Evolutionary conservation across 2,888 invertebrate genomes (phyloP).

Genomic region (Ochlodes sylvanus): DNA sequence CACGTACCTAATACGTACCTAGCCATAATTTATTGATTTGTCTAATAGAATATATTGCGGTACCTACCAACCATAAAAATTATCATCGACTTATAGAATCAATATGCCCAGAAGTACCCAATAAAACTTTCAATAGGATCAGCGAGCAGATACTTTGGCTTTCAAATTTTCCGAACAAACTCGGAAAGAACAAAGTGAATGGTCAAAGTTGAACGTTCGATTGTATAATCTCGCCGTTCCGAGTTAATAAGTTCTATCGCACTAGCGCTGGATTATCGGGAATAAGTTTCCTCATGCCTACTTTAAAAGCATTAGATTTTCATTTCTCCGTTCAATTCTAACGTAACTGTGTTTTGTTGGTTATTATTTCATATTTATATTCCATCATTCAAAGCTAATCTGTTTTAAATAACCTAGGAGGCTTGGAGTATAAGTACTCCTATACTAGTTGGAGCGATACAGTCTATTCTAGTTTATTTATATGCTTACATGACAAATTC

Average conservation of each 20-base stretch:
- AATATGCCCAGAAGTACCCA: constrained; percentile 1
- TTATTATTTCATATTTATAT: too few species aligned
- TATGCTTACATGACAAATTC: too few species aligned
- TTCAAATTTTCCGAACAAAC: constrained; percentile 31
- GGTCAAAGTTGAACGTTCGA: constrained; percentile 36
- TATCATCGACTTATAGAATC: neutral
- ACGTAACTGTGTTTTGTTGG: neutral
- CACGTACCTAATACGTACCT: too few species aligned
- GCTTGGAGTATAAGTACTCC: too few species aligned
- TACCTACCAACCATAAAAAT: neutral
- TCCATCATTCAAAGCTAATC: too few species aligned
- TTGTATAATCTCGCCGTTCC: constrained; percentile 36
- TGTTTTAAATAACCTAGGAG: too few species aligned
- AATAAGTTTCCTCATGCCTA: constrained; percentile 8
- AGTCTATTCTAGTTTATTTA: too few species aligned
- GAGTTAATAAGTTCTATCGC: constrained; percentile 34
- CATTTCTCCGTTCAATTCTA: neutral
- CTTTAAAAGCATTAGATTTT: neutral
- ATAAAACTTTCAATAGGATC: constrained; percentile 34
- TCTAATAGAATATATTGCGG: too few species aligned
- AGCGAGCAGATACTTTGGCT: constrained; percentile 25
- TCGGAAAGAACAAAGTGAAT: constrained; percentile 32
- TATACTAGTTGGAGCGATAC: too few species aligned
- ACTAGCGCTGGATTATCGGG: constrained; percentile 29
- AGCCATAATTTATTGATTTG: too few species aligned